phyloP scores from a whole-genome alignment of 2,113 vertebrate species.

The Machaerirhynchus nigripectus region DNA sequence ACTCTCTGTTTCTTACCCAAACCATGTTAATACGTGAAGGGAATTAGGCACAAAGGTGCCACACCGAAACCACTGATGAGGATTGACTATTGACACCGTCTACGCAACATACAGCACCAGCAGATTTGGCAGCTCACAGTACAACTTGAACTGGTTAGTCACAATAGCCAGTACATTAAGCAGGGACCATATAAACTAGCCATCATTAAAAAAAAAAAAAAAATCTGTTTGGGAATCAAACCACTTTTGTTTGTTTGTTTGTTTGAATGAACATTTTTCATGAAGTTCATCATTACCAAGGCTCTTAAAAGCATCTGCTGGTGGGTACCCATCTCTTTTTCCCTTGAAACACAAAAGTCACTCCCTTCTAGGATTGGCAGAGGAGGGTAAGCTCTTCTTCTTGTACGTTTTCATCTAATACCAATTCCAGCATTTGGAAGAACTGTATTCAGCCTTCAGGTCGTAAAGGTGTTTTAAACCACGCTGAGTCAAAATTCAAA shows the following conservation, averaged over 20 bases:
- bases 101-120: background rate
- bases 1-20: background rate
- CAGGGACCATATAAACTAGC: background rate
- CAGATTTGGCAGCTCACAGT: background rate
- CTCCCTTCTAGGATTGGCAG: rapidly evolving
- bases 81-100: background rate
- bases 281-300: background rate
- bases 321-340: background rate
- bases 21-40: background rate
- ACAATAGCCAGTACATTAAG: background rate
- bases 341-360: background rate
- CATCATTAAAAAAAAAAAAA: background rate
- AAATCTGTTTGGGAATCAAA: rapidly evolving
- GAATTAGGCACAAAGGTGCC: background rate
- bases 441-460: background rate
- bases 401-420: background rate
- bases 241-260: background rate
- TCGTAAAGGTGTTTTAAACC: background rate
- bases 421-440: background rate
- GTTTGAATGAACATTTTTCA: background rate
- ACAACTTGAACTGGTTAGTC: background rate
- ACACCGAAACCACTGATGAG: background rate
- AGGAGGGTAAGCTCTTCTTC: background rate
- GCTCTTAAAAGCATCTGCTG: background rate
- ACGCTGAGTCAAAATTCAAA: background rate